Base-by-base conservation (phyloP, 2,888 invertebrate genomes). In the Cantharis flavilabris region DNA sequence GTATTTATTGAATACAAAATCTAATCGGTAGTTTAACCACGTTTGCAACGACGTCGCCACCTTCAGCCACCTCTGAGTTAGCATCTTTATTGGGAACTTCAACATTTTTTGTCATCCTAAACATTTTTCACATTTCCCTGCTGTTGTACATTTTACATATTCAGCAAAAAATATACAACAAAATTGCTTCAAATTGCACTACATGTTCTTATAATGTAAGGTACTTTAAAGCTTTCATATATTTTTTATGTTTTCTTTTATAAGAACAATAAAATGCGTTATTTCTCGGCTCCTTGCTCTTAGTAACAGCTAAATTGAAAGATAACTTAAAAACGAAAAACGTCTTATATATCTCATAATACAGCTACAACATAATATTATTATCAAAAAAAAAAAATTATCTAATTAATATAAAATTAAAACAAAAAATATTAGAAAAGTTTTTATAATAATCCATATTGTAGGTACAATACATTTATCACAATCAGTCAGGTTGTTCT, bases 101-200 rank as follows among this genome's bases (percentile, higher is more conserved):
- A 78, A 76, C 79, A 80, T 81, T 82, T 83, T 82, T 82, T 82
- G 81, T 81, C 80, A 79, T 81, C 82, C 81, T 82, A 83, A 84
- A 83, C 83, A 84, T 84, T 83, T 84, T 84, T 83, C 84, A 81
- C 83, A 83, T 83, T 83, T 83, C 82, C 79, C 77, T 75, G 79
- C 80, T 76, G 77, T 80, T 76, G 81, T 77, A 74, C 78, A 80
- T 80, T 80, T 83, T 83, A 82, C 81, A 81, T 82, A 82, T 82
- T 82, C 83, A 82, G 78, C 82, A 78, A 79, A 82, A 83, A 80
- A 75, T 81, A 79, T 80, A 81, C 81, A 82, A 81, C 81, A 81
- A 83, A 83, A 83, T 83, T 83, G 82, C 82, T 80, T 80, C 76
- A 78, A 81, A 82, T 82, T 83, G 80, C 81, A 73, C 78, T 79